Base-by-base conservation (phyloP, 2,888 invertebrate genomes). In the Julus scanicus region DNA sequence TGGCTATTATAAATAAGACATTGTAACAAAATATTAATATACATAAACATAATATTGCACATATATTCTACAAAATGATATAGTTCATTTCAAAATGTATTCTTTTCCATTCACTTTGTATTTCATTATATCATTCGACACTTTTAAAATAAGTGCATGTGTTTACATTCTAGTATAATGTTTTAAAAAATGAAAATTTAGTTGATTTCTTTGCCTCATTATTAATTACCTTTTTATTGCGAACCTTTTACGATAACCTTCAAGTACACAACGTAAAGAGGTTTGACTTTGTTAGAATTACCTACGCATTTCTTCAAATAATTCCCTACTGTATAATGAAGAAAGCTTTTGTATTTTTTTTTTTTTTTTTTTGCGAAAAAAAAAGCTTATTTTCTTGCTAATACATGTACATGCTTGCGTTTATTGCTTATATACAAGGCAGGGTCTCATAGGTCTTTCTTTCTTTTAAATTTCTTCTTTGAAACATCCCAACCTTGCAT, bases 311-410 rank as follows among this genome's bases (percentile, higher is more conserved):
- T 80, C 80, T 80, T 80, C 37, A 80, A 29, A 37, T 80, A 80
- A 80, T 11, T 80, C 80, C 80, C 80, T 37, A 37, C 37, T 80
- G 80, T 13, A 80, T 80, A 80, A 80, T 80, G 37, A 80, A 80
- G 80, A 80, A 80, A 80, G 80, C 80, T 80, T 80, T 37, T 80
- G 4, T 11, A 11, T 53, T 3, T 37, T 2, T 37, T 37, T 44
- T 37, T 9, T 15, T 53, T 15, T 37, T 11, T 37, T 80, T 29
- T 29, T 29, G 29, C 13, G 4, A 1, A 6, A 37, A 80, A 80
- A 80, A 80, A 80, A 80, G 80, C 80, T 20, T 71, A 80, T 80
- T 80, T 80, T 13, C 29, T 80, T 80, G 29, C 80, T 37, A 80
- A 80, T 37, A 80, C 37, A 20, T 80, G 37, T 37, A 37, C 37